Base-by-base conservation (phyloP, 2,797 vertebrate genomes). In the Babyrousa celebensis region DNA sequence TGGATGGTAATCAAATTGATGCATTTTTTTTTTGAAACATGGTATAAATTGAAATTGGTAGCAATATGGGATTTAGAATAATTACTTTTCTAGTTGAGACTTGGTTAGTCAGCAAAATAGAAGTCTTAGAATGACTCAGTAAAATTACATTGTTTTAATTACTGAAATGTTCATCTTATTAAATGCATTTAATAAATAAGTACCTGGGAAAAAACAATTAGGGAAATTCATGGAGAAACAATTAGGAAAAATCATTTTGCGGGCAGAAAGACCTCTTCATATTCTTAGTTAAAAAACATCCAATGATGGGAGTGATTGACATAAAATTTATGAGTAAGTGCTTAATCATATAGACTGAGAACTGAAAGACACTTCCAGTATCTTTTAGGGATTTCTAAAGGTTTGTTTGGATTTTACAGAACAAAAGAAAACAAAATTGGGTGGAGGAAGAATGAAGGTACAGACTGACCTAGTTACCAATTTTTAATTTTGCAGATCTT, bases 381-480 rank as follows among this genome's bases (percentile, higher is more conserved):
- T 58, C 58, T 83, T 83, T 80, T 71, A 79, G 60, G 25, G 36
- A 77, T 70, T 92, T 60, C 52, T 79, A 15, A 40, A 93, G 16
- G 23, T 54, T 89, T 89, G n/a, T 65, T 89, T 91, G 56, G 25
- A 63, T 70, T 89, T 85, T 82, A 60, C 32, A 58, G 56, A 72
- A 68, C n/a, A 43, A 92, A 82, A 85, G 6, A 82, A 85, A 70
- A 78, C 54, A n/a, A 94, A 77, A 54, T 1, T 18, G 8, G 68
- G n/a, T 17, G 79, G 23, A 85, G 36, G 60, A n/a, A 70, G 29
- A 75, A 67, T 27, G 27, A n/a, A 85, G 54, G 16, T 43, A 4
- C 63, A 93, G 54, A 32, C 11, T 27, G 10, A 65, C 14, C 56
- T 62, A 70, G 40, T 20, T 82, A 18, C 4, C 58, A 75, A 27